Conservation (phyloP, 2,113 vertebrate species). For the Sylvietta virens region DNA sequence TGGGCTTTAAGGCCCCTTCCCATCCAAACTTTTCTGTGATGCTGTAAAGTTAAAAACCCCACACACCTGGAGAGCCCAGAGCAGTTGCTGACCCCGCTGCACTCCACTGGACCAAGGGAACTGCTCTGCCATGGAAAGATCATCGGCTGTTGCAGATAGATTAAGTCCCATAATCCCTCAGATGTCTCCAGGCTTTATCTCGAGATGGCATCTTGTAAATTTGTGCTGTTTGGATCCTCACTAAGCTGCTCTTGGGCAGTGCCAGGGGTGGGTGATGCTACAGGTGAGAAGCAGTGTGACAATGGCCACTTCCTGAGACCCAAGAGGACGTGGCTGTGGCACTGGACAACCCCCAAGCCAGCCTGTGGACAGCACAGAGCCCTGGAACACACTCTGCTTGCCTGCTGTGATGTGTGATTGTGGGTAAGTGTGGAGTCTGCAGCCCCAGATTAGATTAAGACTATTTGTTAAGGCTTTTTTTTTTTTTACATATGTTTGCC, state of each 20-base stretch:
- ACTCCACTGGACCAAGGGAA: background rate
- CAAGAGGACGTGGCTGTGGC: no score
- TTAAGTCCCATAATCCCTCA: background rate
- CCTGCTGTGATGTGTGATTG: background rate
- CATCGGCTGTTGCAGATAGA: background rate
- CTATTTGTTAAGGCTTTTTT: background rate
- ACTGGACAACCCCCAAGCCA: background rate
- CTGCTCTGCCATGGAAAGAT: background rate
- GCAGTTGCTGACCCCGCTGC: background rate
- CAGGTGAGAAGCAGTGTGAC: background rate
- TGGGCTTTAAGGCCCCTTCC: background rate
- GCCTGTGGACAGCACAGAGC: rapidly evolving
- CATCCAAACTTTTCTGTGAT: background rate
- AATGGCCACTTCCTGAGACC: background rate
- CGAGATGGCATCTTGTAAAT: background rate
- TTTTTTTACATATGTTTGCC: background rate
- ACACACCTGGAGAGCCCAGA: background rate
- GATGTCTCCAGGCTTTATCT: background rate
- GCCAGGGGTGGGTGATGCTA: background rate
- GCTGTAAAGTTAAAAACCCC: background rate
- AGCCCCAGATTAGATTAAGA: background rate
- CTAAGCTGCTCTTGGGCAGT: background rate
- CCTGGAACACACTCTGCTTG: background rate
- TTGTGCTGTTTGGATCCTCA: background rate
- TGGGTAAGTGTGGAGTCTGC: background rate